Base-by-base conservation (phyloP, 1,140 invertebrate genomes). In the Drosophila pachea region DNA sequence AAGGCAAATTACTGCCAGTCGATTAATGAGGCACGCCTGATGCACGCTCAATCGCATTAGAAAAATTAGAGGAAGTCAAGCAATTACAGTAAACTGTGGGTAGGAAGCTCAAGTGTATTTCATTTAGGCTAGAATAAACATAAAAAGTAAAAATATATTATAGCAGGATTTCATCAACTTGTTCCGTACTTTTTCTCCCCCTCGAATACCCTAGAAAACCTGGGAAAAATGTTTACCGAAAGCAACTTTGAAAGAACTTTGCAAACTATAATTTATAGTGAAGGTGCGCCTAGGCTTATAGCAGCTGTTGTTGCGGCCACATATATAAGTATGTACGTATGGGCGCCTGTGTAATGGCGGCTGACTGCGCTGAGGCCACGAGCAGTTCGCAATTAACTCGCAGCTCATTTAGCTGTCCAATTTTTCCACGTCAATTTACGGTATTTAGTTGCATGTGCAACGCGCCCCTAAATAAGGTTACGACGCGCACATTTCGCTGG, bases 1-100 rank as follows among this genome's bases (percentile, higher is more conserved):
- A 63, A 62, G 67, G 76, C 67, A 74, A 78, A 78, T 78, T 74
- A 74, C 63, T 50, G 72, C 67, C 76, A 54, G 11, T 74, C 66
- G 59, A 63, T 68, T 69, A 69, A 63, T 54, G 66, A 62, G 62
- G 55, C 58, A n/a, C 55, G 45, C 66, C 50, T 45, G 43, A 62
- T 55, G 54, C 35, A 33, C 11, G 33, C 33, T 35, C 40, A 53
- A 14, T 58, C 11, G 36, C 12, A 33, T 50, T 50, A 22, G 7
- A 32, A n/a, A 40, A 33, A 4, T 11, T 5, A 7, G 22, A 6
- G n/a, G 45, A 12, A 7, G 31, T 38, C 11, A 29, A 16, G n/a
- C n/a, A 12, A 35, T 40, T 12, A 29, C 0, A 0, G 29, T 4
- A 29, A 7, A 55, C 6, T 9, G 14, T 4, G 31, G 33, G 16